Conservation (phyloP, 2,888 invertebrate genomes). For the Smittia aterrima region DNA sequence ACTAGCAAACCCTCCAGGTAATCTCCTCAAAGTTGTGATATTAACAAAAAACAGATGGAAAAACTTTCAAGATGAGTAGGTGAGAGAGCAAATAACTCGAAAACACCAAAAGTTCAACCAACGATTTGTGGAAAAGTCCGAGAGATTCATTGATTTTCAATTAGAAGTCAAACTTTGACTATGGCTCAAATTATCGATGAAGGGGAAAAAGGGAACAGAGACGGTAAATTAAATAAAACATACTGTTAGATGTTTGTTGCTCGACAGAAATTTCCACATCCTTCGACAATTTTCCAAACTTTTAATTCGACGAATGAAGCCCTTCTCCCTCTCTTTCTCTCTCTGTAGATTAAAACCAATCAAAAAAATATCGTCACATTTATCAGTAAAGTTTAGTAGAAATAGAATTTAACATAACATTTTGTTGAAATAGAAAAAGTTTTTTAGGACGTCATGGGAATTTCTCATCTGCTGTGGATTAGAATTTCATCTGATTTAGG, state of each 20-base stretch:
- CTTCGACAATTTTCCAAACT: neutral
- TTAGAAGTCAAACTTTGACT: constrained; percentile 14
- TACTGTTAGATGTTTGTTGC: neutral
- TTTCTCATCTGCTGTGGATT: neutral
- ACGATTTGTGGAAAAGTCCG: neutral
- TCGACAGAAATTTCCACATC: constrained; percentile 12
- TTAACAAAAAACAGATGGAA: neutral
- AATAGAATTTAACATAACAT: neutral
- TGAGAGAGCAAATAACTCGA: neutral
- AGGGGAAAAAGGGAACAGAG: neutral
- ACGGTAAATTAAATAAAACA: neutral
- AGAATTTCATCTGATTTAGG: too few species aligned
- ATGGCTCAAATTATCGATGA: neutral
- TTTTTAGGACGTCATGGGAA: constrained; percentile 7
- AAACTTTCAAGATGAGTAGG: neutral
- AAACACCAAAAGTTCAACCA: neutral
- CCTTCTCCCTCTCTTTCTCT: too few species aligned
- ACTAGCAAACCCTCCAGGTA: neutral
- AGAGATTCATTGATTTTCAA: constrained; percentile 29
- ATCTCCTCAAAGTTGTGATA: neutral
- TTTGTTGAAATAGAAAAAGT: neutral
- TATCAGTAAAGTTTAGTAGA: too few species aligned
- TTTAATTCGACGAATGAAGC: neutral
- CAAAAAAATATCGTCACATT: too few species aligned
- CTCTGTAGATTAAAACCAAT: too few species aligned